Evolutionary conservation across 1,140 invertebrate genomes (phyloP).

Genomic region (Sarcophaga bullata): DNA sequence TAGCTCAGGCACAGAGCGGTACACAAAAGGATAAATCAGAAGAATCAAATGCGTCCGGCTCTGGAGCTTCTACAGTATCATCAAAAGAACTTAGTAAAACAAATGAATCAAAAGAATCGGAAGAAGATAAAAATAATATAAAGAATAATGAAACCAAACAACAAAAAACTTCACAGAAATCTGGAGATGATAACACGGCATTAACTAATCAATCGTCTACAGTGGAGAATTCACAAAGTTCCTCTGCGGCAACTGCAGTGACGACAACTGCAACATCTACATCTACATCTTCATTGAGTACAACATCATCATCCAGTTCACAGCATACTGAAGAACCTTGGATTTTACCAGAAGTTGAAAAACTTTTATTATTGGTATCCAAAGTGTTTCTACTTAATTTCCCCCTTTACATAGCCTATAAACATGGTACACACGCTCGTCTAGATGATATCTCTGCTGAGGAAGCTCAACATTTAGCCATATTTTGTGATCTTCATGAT

Average conservation of each 20-base stretch:
- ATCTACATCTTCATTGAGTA: not conserved
- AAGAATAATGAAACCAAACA: not conserved
- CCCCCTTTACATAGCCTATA: slow-evolving; percentile 91
- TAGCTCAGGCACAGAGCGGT: slow-evolving; percentile 52
- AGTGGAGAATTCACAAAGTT: slow-evolving; percentile 8
- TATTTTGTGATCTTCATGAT: slow-evolving; percentile 92
- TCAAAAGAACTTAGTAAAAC: slow-evolving; percentile 47
- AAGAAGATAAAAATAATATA: slow-evolving; percentile 7
- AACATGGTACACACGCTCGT: slow-evolving; percentile 80
- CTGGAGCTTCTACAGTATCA: slow-evolving; percentile 35
- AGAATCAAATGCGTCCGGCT: slow-evolving; percentile 33
- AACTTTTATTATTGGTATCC: slow-evolving; percentile 79
- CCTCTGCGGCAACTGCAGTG: not conserved
- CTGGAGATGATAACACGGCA: not conserved
- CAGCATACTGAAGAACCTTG: slow-evolving; percentile 68
- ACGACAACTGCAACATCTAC: not conserved
- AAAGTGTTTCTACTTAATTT: slow-evolving; percentile 90
- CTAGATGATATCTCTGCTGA: slow-evolving; percentile 81
- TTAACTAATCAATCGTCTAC: no score
- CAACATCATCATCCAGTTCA: slow-evolving; percentile 42
- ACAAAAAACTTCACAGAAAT: not conserved
- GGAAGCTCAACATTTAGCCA: slow-evolving; percentile 79
- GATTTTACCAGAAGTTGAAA: slow-evolving; percentile 80
- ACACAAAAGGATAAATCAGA: slow-evolving; percentile 5
- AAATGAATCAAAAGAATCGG: not conserved